Evolutionary conservation across 1,140 invertebrate species (phyloP).

Genomic region (Rhagoletis pomonella): DNA sequence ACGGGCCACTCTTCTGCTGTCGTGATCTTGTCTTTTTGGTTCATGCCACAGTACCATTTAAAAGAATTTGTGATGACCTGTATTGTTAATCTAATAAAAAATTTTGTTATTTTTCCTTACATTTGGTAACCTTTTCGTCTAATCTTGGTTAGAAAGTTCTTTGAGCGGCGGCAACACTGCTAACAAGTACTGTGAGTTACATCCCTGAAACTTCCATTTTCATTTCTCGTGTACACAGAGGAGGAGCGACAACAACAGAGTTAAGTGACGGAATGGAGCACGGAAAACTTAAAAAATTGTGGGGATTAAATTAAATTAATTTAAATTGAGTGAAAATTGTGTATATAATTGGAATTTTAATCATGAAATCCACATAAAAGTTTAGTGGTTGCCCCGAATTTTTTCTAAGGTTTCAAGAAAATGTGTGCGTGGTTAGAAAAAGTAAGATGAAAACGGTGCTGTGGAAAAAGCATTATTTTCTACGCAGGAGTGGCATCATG

Average conservation of each 20-base stretch:
- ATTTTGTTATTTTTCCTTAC: no score
- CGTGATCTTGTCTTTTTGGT: no score
- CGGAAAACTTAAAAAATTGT: not conserved
- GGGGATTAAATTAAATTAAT: not conserved
- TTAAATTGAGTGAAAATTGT: no score
- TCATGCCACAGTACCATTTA: no score
- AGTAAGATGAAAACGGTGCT: not conserved
- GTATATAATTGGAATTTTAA: not conserved
- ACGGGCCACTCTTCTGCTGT: no score
- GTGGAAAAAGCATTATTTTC: not conserved
- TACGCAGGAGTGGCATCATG: conserved; percentile 30
- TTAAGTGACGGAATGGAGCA: not conserved
- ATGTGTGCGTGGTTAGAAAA: not conserved
- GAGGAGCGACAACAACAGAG: not conserved
- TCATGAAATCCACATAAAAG: not conserved
- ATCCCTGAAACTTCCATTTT: conserved; percentile 34
- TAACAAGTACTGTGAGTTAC: not conserved
- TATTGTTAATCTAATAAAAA: no score
- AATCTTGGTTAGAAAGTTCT: no score
- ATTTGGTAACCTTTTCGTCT: no score
- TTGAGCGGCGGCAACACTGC: no score
- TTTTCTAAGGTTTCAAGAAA: not conserved
- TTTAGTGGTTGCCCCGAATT: not conserved
- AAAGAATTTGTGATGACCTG: no score
- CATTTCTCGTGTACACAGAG: conserved; percentile 38